A percentile compares a stretch with the other conserved stretches of the same genome.
Conservation (phyloP, 1,140 invertebrate genomes). For the Lepidurus apus region DNA sequence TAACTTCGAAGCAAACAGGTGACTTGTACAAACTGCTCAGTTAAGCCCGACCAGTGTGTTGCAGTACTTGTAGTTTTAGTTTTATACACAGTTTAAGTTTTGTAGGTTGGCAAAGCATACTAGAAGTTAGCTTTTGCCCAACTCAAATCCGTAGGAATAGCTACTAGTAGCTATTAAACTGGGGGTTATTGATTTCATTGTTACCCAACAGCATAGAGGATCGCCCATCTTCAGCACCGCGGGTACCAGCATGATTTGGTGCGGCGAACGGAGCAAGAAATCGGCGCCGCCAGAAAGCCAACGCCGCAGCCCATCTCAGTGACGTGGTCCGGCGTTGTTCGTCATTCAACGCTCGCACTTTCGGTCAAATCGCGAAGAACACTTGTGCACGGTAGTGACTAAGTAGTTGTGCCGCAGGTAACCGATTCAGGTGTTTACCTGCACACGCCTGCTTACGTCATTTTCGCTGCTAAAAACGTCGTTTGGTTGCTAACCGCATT, state of each 20-base stretch:
- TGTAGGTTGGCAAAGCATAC: not conserved
- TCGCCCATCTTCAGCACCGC: not conserved
- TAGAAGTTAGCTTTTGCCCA: not conserved
- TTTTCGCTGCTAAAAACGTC: not conserved
- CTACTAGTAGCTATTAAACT: too few relatives aligned
- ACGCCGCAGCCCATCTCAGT: not conserved
- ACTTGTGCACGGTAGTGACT: not conserved
- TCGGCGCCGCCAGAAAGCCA: not conserved
- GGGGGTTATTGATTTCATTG: not conserved
- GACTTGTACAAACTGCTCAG: not conserved
- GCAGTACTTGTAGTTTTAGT: not conserved
- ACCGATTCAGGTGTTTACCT: not conserved
- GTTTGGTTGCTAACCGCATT: not conserved
- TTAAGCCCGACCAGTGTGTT: not conserved
- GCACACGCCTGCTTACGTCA: conserved; percentile 17
- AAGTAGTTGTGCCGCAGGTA: conserved; percentile 21
- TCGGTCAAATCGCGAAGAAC: not conserved
- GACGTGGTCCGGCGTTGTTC: not conserved
- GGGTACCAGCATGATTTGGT: not conserved
- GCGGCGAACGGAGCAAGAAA: not conserved
- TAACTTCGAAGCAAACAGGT: not conserved
- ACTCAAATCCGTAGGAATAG: too few relatives aligned
- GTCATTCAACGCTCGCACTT: not conserved
- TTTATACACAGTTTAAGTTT: not conserved
- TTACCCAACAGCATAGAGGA: not conserved